Evolutionary conservation across 2,113 vertebrate species (phyloP).

Genomic region (Helogale parvula): DNA sequence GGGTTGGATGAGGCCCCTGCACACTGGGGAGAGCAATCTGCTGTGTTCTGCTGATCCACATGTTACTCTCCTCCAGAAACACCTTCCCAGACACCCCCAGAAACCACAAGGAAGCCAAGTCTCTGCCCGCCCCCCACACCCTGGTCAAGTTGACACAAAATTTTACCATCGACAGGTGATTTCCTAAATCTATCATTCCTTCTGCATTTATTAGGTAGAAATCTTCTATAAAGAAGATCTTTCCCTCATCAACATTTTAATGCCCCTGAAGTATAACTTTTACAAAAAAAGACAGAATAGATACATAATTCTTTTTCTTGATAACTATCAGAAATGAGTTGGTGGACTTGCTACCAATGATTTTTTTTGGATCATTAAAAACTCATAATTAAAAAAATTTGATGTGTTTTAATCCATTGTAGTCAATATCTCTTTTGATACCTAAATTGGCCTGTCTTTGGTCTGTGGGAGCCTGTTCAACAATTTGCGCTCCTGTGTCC

Average conservation of each 20-base stretch:
- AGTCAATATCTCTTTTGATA: background rate
- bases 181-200: background rate
- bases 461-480: background rate
- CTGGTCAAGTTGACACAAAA: background rate
- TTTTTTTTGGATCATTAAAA: background rate
- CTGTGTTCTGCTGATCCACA: background rate
- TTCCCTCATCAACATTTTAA: background rate
- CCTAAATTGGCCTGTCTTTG: background rate
- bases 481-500: background rate
- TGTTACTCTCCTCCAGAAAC: background rate
- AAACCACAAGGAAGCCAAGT: background rate
- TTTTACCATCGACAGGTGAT: background rate
- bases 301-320: background rate
- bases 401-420: background rate
- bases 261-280: background rate
- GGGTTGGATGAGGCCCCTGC: background rate
- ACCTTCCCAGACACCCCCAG: background rate
- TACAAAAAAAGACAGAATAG: background rate
- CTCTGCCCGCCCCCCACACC: background rate
- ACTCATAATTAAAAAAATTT: background rate
- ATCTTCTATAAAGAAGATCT: background rate
- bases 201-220: background rate
- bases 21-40: background rate
- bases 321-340: background rate
- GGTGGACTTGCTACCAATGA: background rate